Base-by-base conservation (phyloP, 1,140 invertebrate genomes). In the Maniola jurtina region DNA sequence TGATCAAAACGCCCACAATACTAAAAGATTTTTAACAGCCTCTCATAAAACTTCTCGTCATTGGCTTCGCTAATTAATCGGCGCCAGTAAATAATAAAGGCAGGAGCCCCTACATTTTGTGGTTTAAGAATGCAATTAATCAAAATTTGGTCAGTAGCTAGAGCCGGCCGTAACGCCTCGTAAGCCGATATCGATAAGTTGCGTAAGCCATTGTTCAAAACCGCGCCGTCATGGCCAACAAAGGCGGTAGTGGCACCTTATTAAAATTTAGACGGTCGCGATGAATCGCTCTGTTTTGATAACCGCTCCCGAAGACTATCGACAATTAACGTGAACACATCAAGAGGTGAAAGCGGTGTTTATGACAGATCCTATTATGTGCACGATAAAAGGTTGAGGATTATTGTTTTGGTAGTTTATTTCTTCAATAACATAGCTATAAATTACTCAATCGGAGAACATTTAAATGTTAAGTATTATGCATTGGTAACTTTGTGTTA, bases 111-210 rank as follows among this genome's bases (percentile, higher is more conserved):
- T 77, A 77, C 76, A 72, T 72, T 81, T 81, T 66, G 76, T 76
- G 65, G 68, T 70, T 71, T 80, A 83, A 84, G 81, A 88, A 88
- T 88, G 88, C 83, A 84, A 90, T 90, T 88, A 89, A 90, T 89
- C 86, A 88, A 88, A 90, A 87, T 73, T 77, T 87, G 81, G 85
- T 87, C 88, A 89, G 88, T 90, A 90, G 86, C 86, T 76, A 79
- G 76, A 81, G 77, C 80, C 71, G 81, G 72, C 77, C 78, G 86
- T 83, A 88, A 89, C 88, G 88, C 85, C 82, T 88, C 86, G 84
- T 87, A 88, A 89, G 82, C 79, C 84, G 84, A 89, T 89, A 88
- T 87, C 88, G 86, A 89, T 90, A 90, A 88, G 77, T 90, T 90
- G 86, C 86, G 86, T 84, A 89, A 90, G 75, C 77, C 62, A 90